Evolutionary conservation across 2,113 vertebrate genomes (phyloP), one percentile per base, ranked within the genome.

Genomic region (Anolis carolinensis): DNA sequence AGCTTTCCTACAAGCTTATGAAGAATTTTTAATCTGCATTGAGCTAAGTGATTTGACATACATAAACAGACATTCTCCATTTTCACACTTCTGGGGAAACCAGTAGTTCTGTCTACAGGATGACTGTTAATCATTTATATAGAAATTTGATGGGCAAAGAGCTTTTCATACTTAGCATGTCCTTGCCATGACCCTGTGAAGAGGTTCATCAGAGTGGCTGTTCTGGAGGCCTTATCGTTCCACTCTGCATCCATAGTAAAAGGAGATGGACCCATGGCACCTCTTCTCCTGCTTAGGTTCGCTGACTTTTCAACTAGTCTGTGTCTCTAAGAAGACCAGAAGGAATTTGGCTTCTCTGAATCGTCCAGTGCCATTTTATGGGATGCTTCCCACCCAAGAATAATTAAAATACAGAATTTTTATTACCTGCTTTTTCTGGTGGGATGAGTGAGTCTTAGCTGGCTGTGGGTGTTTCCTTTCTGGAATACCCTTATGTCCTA

Each of bases 81-180:
- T 67, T 67, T 2, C 23, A 16, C 72, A 65, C 79, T 5, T 72
- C 44, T 81, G 55, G 70, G 36, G 13, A 73, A 86, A 73, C 71
- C 48, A 32, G 59, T 44, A 30, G n/a, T 13, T 48, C 70, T 86
- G 4, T 7, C 78, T 74, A 67, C 59, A 21, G n/a, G 50, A 52
- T 50, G 81, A 75, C 67, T 27, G 74, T 70, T 81, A 67, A 81
- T 67, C 55, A 52, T 81, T 74, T 65, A 74, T 74, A 86, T 21
- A 52, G 39, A 81, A 34, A 63, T 81, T 81, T 86, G 62, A 81
- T 65, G 68, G 13, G 23, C 71, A 86, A 75, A 74, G 71, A 67
- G n/a, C 25, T 52, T 81, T 71, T 23, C 70, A 32, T 78, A 27
- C 62, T 39, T 34, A 11, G n/a, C 30, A 59, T 86, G 71, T 75